phyloP scores from a whole-genome alignment of 2,113 vertebrate species.

The Pelmatolapia mariae region DNA sequence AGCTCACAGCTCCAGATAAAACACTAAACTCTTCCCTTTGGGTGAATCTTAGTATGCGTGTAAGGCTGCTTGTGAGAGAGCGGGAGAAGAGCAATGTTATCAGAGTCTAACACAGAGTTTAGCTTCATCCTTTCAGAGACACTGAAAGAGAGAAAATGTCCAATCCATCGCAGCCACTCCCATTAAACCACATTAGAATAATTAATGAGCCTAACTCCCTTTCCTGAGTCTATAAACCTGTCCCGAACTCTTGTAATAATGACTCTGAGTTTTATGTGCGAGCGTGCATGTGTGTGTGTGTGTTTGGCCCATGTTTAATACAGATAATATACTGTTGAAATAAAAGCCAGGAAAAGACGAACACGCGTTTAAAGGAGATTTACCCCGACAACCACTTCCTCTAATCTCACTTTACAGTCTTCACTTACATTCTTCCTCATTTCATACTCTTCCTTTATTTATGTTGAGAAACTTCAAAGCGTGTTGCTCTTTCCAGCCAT shows the following conservation, averaged over 20 bases:
- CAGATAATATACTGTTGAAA: slow-evolving; percentile 42
- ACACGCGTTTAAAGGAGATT: slow-evolving; percentile 45
- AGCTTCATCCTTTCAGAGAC: slow-evolving; percentile 14
- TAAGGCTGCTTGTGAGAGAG: background rate
- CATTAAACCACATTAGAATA: slow-evolving; percentile 61
- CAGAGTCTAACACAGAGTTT: slow-evolving; percentile 25
- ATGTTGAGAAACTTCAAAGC: background rate
- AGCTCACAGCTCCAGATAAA: slow-evolving; percentile 54
- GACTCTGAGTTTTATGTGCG: slow-evolving; percentile 27
- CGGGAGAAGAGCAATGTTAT: slow-evolving; percentile 28
- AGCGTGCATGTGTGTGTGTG: background rate
- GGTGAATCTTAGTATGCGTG: slow-evolving; percentile 32
- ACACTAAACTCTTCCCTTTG: slow-evolving; percentile 47
- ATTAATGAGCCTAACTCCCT: slow-evolving; percentile 59
- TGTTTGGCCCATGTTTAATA: slow-evolving; percentile 35
- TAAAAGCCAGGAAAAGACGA: slow-evolving; percentile 38
- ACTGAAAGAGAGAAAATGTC: slow-evolving; percentile 19
- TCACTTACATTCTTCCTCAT: background rate
- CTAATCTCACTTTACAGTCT: background rate
- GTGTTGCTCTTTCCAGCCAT: background rate
- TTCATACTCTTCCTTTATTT: slow-evolving; percentile 6
- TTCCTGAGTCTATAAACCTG: slow-evolving; percentile 59
- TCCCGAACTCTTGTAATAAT: slow-evolving; percentile 44
- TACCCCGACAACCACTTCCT: slow-evolving; percentile 12
- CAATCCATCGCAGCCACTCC: slow-evolving; percentile 30